Base-by-base conservation (phyloP, 2,888 invertebrate species). In the Sinotaia quadrata region DNA sequence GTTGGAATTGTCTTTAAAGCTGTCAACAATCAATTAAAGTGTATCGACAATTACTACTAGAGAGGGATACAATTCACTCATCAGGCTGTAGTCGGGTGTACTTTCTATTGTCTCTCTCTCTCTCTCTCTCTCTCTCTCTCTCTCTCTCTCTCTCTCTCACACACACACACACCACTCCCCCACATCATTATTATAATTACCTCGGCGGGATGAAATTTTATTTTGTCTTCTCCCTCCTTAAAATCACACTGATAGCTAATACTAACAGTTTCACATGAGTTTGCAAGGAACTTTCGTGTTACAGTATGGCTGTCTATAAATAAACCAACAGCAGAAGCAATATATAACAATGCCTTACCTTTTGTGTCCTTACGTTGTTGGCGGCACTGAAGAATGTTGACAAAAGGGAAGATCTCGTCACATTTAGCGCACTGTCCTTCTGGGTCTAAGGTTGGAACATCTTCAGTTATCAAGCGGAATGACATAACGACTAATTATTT, bases 341-440 rank as follows among this genome's bases (percentile, higher is more conserved):
- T n/a, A n/a, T n/a, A 47, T 7, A n/a, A 47, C 8, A 3, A 18
- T 47, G 47, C 2, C 47, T 47, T 31, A 54, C 54, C 54, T 54
- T 54, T n/a, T 18, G 47, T 47, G 24, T 29, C 29, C 2, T 27
- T 24, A 29, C 27, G 54, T 24, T 24, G 8, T 27, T 54, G 27
- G 8, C 27, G 18, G 7, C 54, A 54, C 1, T 27, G 27, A 8
- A 54, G 27, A 29, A 54, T 54, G 5, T 54, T 54, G 1, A 54
- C 54, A 27, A 54, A 54, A 2, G 54, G 54, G 31, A 54, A 54
- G 10, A 54, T 27, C 29, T 54, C 54, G 27, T 54, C 54, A 10
- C 54, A 54, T 54, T 29, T 54, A 8, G 21, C 24, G 54, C 54
- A 54, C 54, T 54, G 54, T n/a, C 54, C 54, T 54, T 54, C 51